Evolutionary conservation across 2,888 invertebrate genomes (phyloP).

Genomic region (Xestia c-nigrum): DNA sequence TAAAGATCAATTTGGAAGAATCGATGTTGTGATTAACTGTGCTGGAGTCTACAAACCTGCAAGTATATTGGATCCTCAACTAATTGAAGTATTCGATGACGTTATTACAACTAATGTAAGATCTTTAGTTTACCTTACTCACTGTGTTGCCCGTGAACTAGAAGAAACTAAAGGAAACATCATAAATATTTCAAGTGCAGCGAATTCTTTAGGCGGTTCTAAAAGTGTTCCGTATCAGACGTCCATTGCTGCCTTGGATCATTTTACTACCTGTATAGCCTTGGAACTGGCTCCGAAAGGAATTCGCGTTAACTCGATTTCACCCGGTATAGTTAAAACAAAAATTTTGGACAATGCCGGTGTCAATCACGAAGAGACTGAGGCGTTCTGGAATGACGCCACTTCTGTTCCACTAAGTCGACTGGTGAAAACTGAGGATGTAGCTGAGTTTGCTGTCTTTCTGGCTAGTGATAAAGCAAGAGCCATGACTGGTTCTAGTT

Average conservation of each 20-base stretch:
- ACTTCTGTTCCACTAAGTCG: slow-evolving; percentile 56
- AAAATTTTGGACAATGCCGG: slow-evolving; percentile 66
- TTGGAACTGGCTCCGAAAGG: slow-evolving; percentile 90
- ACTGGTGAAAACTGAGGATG: slow-evolving; percentile 68
- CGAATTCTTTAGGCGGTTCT: slow-evolving; percentile 32
- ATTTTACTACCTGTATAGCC: slow-evolving; percentile 94
- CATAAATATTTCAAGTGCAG: slow-evolving; percentile 74
- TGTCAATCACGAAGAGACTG: slow-evolving; percentile 53
- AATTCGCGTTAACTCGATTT: slow-evolving; percentile 93
- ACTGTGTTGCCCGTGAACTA: slow-evolving; percentile 64
- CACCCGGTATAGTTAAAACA: slow-evolving; percentile 92
- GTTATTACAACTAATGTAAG: slow-evolving; percentile 72
- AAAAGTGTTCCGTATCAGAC: slow-evolving; percentile 88
- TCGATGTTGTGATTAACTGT: slow-evolving; percentile 75
- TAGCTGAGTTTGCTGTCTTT: slow-evolving; percentile 72
- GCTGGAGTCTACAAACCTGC: slow-evolving; percentile 66
- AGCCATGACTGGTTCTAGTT: slow-evolving; percentile 74
- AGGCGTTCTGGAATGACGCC: slow-evolving; percentile 49
- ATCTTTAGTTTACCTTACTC: slow-evolving; percentile 69
- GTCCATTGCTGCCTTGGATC: slow-evolving; percentile 93
- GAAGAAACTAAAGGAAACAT: slow-evolving; percentile 72
- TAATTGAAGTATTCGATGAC: slow-evolving; percentile 70
- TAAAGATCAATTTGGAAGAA: slow-evolving; percentile 67
- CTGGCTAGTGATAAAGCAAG: slow-evolving; percentile 76
- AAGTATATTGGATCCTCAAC: slow-evolving; percentile 63